These are phyloP conservation scores for Lepus townsendii DNA, from an alignment of 2,797 vertebrate genomes.

Conservation along the genomic window DNA sequence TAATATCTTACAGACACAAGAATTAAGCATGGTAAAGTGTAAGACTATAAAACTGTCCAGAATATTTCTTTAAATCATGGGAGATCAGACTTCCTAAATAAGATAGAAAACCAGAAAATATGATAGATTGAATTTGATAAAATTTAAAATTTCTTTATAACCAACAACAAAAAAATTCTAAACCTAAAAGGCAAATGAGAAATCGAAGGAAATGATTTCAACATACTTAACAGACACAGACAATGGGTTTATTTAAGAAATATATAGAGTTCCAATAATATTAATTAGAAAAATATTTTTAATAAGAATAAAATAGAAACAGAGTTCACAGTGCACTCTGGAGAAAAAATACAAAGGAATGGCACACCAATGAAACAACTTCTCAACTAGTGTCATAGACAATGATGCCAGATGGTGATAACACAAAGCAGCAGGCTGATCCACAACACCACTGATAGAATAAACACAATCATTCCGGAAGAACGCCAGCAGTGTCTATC, in stretches of 20 bases:
- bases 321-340: background rate
- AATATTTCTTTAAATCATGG: background rate
- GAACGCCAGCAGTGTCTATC: background rate
- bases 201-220: slow-evolving; percentile 43
- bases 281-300: background rate
- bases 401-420: background rate
- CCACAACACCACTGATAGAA: accelerated
- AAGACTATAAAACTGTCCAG: slow-evolving; percentile 4
- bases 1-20: background rate
- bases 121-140: background rate
- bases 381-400: background rate
- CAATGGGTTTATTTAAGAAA: background rate
- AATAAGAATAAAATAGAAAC: background rate
- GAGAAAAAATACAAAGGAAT: slow-evolving; percentile 22
- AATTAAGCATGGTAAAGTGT: background rate
- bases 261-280: background rate
- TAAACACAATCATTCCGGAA: background rate
- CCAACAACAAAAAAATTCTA: background rate
- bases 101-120: background rate
- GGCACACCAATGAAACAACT: background rate
- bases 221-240: background rate
- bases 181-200: slow-evolving; percentile 13
- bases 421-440: background rate
- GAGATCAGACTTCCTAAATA: background rate
- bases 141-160: background rate